phyloP scores from a whole-genome alignment of 2,888 invertebrate genomes.

The Podabrus alpinus region DNA sequence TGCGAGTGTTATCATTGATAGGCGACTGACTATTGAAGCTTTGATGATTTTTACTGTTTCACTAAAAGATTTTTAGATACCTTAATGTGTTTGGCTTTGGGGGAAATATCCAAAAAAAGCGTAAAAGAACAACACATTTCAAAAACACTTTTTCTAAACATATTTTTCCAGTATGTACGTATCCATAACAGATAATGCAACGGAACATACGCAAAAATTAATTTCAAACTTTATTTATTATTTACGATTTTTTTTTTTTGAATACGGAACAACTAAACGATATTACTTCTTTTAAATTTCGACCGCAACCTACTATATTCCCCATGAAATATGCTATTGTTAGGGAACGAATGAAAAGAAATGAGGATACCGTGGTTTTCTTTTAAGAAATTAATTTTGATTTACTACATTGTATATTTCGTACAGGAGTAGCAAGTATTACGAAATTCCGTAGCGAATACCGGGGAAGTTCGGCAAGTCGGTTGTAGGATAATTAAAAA shows the following conservation, averaged over 20 bases:
- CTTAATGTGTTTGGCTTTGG: slow-evolving; percentile 38
- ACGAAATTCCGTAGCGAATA: too few relatives aligned
- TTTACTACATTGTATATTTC: neutral
- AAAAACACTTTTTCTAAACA: neutral
- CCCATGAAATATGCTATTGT: neutral
- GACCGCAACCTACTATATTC: neutral
- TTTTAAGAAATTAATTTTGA: neutral
- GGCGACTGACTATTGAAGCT: slow-evolving; percentile 46
- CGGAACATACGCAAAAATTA: neutral
- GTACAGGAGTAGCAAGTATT: neutral
- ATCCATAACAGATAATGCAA: neutral
- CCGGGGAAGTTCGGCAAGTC: too few relatives aligned
- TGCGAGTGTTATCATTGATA: slow-evolving; percentile 56
- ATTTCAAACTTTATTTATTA: neutral
- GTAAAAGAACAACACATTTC: neutral
- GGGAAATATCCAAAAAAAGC: slow-evolving; percentile 14
- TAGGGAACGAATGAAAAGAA: neutral
- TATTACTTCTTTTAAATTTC: neutral
- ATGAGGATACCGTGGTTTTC: neutral
- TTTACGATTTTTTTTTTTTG: neutral
- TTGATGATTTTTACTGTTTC: slow-evolving; percentile 49
- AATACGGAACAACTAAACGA: neutral
- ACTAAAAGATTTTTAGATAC: slow-evolving; percentile 40
- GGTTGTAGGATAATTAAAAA: too few relatives aligned
- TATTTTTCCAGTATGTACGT: neutral